These are phyloP conservation scores for Scalopus aquaticus DNA, from an alignment of 2,113 vertebrate genomes.

Conservation along the genomic window DNA sequence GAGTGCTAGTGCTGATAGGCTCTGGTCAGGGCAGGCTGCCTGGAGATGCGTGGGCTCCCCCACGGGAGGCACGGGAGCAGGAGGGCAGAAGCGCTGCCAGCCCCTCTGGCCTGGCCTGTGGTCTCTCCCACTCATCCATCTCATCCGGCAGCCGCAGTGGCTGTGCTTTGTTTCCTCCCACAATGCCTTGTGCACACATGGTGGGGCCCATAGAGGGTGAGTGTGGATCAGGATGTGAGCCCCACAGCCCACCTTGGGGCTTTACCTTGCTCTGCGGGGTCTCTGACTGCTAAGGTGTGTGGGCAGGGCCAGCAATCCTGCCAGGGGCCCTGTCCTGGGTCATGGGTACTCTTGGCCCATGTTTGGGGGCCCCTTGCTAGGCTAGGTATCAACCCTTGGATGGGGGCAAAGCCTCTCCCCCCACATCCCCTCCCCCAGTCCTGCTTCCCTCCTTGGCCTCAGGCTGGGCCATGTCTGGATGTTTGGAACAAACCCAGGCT, in stretches of 20 bases:
- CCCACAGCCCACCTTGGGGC: neutral
- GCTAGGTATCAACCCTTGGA: neutral
- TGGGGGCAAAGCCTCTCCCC: neutral
- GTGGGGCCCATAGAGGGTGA: neutral
- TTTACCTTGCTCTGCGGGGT: neutral
- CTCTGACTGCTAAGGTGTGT: neutral
- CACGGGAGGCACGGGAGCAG: neutral
- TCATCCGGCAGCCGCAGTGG: neutral
- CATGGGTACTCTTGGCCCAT: neutral
- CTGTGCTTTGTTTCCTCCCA: neutral
- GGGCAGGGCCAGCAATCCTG: neutral
- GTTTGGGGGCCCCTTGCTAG: neutral
- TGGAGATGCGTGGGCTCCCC: neutral
- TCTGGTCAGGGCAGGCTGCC: neutral
- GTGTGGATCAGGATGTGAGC: neutral
- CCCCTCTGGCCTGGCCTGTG: neutral
- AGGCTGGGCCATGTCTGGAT: neutral
- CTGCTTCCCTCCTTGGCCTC: slow-evolving; percentile 1
- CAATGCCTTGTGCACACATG: neutral
- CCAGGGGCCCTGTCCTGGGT: neutral
- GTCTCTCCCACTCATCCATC: neutral
- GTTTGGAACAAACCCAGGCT: slow-evolving; percentile 63
- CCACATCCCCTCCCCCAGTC: no score
- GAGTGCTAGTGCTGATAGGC: no score
- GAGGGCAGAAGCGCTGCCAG: neutral